A percentile compares a stretch with the other conserved stretches of the same genome.
Conservation (phyloP, 2,113 vertebrate genomes). For the Planiliza haematocheilus region DNA sequence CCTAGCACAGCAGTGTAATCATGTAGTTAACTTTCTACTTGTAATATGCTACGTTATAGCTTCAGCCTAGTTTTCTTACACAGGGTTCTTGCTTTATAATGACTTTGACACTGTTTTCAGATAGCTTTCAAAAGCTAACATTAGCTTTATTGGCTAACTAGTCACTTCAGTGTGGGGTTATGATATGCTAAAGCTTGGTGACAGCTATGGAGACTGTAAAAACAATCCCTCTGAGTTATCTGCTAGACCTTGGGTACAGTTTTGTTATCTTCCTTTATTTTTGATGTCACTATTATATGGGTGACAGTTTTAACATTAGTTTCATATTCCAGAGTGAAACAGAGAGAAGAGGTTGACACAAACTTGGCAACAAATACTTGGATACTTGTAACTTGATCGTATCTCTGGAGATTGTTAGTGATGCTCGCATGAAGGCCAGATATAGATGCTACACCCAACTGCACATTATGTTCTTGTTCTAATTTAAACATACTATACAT, state of each 20-base stretch:
- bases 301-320: neutral
- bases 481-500: neutral
- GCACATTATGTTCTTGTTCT: slow-evolving; percentile 4
- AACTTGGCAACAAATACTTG: slow-evolving; percentile 22
- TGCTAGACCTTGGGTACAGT: too few species aligned
- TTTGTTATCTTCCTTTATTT: neutral
- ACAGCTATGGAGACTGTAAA: too few species aligned
- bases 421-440: neutral
- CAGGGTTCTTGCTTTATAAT: too few species aligned
- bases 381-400: neutral
- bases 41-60: too few species aligned
- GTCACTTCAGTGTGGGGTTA: too few species aligned
- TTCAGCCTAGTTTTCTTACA: too few species aligned
- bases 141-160: too few species aligned
- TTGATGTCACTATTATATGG: neutral
- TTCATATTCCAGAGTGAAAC: neutral
- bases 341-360: neutral
- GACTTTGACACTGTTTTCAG: too few species aligned
- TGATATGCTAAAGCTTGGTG: too few species aligned
- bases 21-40: too few species aligned
- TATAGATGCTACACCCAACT: neutral
- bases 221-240: neutral
- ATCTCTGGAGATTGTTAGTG: slow-evolving; percentile 11
- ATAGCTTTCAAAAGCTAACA: too few species aligned
- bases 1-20: too few species aligned